These are phyloP conservation scores for Varanus komodoensis DNA, from an alignment of 2,113 vertebrate genomes.

Conservation along the genomic window DNA sequence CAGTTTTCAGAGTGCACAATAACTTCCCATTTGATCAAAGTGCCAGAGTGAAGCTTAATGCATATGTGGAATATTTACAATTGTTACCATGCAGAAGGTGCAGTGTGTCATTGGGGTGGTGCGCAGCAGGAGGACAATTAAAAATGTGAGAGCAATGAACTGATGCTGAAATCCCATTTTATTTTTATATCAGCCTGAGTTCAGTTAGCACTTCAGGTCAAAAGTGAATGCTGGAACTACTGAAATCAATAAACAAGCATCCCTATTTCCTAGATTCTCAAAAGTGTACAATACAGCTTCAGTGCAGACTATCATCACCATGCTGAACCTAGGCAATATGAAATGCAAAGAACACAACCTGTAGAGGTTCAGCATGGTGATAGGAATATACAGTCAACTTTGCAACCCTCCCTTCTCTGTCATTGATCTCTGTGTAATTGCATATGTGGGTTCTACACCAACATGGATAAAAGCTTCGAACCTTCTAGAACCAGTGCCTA, in stretches of 20 bases:
- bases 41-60: slow-evolving; percentile 60
- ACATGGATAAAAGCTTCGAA: neutral
- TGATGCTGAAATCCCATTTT: neutral
- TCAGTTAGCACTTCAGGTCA: neutral
- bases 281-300: neutral
- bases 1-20: slow-evolving; percentile 51
- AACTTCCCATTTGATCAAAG: slow-evolving; percentile 69
- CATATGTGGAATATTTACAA: slow-evolving; percentile 60
- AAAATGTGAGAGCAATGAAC: neutral
- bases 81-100: slow-evolving; percentile 54
- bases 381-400: neutral
- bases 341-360: neutral
- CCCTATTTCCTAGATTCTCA: neutral
- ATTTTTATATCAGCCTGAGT: neutral
- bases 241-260: neutral
- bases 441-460: neutral
- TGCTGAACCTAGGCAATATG: neutral
- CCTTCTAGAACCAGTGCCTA: neutral
- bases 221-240: neutral
- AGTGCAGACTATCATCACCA: too few species aligned
- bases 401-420: neutral
- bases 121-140: slow-evolving; percentile 9
- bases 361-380: neutral
- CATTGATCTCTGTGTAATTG: neutral
- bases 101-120: slow-evolving; percentile 47